Conservation (phyloP, 2,888 invertebrate genomes). For the Drosophila longiperda region DNA sequence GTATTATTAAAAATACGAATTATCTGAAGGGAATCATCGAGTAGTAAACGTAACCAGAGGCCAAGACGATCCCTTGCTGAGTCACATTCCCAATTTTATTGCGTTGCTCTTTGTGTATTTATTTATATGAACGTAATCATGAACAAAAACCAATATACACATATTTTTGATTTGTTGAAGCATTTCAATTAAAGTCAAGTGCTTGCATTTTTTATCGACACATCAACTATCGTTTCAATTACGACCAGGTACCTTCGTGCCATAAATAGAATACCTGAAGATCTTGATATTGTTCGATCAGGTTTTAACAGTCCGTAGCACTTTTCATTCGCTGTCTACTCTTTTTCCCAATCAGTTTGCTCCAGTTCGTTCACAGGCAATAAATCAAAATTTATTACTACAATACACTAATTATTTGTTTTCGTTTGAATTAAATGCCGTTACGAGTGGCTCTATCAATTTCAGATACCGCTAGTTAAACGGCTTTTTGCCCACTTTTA, state of each 20-base stretch:
- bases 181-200: constrained; percentile 68
- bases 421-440: constrained; percentile 30
- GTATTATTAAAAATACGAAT: constrained; percentile 90
- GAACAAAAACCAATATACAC: constrained; percentile 49
- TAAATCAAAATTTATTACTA: constrained; percentile 68
- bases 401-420: constrained; percentile 59
- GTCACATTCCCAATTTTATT: constrained; percentile 61
- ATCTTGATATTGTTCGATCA: constrained; percentile 22
- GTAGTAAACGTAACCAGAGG: constrained; percentile 44
- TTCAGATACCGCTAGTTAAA: constrained; percentile 32
- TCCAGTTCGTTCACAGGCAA: constrained; percentile 38
- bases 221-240: constrained; percentile 22
- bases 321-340: constrained; percentile 7
- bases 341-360: constrained; percentile 38
- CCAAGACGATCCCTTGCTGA: constrained; percentile 35
- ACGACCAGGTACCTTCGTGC: constrained; percentile 23
- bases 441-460: constrained; percentile 14
- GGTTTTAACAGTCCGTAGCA: constrained; percentile 46
- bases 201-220: constrained; percentile 39
- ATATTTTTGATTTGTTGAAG: constrained; percentile 31
- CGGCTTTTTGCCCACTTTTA: constrained; percentile 19
- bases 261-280: constrained; percentile 13
- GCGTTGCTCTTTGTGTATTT: constrained; percentile 32
- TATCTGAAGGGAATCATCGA: constrained; percentile 87
- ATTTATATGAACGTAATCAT: constrained; percentile 46